phyloP scores from a whole-genome alignment of 2,888 invertebrate genomes.

The Cerceris ruficornis region DNA sequence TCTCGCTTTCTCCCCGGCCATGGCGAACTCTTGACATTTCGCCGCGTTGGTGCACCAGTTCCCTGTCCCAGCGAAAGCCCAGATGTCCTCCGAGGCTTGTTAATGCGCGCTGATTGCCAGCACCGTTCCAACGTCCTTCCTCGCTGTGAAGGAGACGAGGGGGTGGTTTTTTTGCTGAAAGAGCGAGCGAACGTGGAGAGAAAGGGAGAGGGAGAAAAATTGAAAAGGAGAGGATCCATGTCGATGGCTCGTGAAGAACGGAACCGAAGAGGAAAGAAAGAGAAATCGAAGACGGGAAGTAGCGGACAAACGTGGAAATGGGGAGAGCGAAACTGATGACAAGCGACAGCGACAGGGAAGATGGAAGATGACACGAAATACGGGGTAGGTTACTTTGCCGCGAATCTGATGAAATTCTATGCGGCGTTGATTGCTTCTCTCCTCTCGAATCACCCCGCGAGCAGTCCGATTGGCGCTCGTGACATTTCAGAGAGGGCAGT shows the following conservation, averaged over 20 bases:
- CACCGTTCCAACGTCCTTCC: conserved; percentile 30
- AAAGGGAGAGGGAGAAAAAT: conserved; percentile 1
- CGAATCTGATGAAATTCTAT: conserved; percentile 59
- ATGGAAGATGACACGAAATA: conserved; percentile 12
- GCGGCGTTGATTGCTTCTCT: conserved; percentile 60
- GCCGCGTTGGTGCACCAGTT: conserved; percentile 70
- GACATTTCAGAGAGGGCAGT: conserved; percentile 6
- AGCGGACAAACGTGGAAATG: not conserved
- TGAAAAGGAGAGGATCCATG: not conserved
- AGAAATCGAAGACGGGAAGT: not conserved
- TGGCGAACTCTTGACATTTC: conserved; percentile 74
- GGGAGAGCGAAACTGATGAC: not conserved
- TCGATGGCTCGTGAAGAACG: not conserved
- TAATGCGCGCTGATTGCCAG: conserved; percentile 71
- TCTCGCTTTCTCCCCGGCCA: conserved; percentile 46
- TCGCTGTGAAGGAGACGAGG: not conserved
- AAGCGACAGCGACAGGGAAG: not conserved
- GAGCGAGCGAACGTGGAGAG: conserved; percentile 2
- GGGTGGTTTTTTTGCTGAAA: not conserved
- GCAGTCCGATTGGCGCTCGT: conserved; percentile 40
- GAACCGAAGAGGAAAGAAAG: not conserved
- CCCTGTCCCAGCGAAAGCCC: conserved; percentile 66
- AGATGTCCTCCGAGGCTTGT: conserved; percentile 73
- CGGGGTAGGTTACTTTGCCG: conserved; percentile 35
- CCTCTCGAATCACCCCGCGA: conserved; percentile 39